phyloP scores from a whole-genome alignment of 2,888 invertebrate species.

The Calliopum simillimum region DNA sequence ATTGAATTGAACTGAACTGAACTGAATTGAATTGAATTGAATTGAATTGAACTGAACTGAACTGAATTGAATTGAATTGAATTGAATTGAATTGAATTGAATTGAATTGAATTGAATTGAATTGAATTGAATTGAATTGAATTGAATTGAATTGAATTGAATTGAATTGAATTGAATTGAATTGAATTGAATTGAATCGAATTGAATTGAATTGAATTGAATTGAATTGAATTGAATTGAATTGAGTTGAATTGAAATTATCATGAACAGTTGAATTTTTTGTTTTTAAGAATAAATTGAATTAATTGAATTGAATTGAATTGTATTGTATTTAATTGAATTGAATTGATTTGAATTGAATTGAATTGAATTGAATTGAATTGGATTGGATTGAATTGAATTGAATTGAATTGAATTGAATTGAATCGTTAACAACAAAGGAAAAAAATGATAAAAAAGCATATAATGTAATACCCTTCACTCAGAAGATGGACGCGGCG shows the following conservation, averaged over 20 bases:
- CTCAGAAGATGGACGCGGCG: no score
- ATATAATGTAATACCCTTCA: no score
- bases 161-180: conserved; percentile 11
- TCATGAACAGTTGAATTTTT: no score
- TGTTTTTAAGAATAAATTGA: no score
- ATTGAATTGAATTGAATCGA: conserved; percentile 12
- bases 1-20: conserved; percentile 5
- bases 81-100: conserved; percentile 18
- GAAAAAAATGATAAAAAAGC: no score
- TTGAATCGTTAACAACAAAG: conserved; percentile 8
- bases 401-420: conserved; percentile 19
- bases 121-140: conserved; percentile 12
- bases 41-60: conserved; percentile 3
- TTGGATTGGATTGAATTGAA: conserved; percentile 19
- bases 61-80: conserved; percentile 8
- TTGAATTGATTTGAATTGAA: conserved; percentile 19
- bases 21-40: conserved; percentile 4
- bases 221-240: conserved; percentile 7
- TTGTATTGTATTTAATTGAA: conserved; percentile 4
- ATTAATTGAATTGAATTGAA: conserved; percentile 6
- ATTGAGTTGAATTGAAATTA: conserved; percentile 5
- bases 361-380: conserved; percentile 22
- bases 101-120: conserved; percentile 13
- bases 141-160: conserved; percentile 1
- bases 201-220: conserved; percentile 14